Conservation (phyloP, 1,140 invertebrate genomes). For the Nomia melanderi region DNA sequence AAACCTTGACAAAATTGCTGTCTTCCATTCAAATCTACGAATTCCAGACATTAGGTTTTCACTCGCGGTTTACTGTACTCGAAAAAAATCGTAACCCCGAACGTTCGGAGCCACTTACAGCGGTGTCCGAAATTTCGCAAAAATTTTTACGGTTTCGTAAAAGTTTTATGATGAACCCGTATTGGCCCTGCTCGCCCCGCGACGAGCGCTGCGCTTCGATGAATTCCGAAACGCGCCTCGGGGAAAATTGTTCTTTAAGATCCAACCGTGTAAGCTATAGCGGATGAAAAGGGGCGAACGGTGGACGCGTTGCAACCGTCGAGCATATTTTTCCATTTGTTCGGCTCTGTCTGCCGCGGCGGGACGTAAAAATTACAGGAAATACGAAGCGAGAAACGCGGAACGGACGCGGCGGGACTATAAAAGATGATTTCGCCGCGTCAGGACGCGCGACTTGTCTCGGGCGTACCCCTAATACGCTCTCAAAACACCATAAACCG, state of each 20-base stretch:
- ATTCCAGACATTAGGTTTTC: too few relatives aligned
- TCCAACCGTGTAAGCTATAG: background rate
- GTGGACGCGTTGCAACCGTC: background rate
- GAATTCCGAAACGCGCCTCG: background rate
- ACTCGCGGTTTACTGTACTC: too few relatives aligned
- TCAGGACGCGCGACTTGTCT: too few relatives aligned
- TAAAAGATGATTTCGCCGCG: background rate
- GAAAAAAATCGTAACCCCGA: too few relatives aligned
- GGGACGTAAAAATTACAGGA: background rate
- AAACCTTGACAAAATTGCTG: too few relatives aligned
- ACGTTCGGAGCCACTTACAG: background rate
- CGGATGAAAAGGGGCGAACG: background rate
- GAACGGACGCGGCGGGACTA: background rate
- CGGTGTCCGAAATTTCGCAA: background rate
- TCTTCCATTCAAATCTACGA: too few relatives aligned
- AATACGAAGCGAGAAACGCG: background rate
- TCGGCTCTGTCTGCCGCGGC: background rate
- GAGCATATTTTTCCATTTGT: slow-evolving; percentile 1
- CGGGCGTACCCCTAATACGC: too few relatives aligned
- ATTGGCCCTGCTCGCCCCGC: background rate
- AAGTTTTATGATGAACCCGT: background rate
- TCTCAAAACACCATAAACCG: too few relatives aligned
- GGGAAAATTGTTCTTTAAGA: background rate
- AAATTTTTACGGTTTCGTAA: slow-evolving; percentile 5
- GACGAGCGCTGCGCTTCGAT: background rate